Percentiles rank a stretch among this genome's conserved stretches.
Conservation (phyloP, 1,140 invertebrate species). For the Drosophila pachea region DNA sequence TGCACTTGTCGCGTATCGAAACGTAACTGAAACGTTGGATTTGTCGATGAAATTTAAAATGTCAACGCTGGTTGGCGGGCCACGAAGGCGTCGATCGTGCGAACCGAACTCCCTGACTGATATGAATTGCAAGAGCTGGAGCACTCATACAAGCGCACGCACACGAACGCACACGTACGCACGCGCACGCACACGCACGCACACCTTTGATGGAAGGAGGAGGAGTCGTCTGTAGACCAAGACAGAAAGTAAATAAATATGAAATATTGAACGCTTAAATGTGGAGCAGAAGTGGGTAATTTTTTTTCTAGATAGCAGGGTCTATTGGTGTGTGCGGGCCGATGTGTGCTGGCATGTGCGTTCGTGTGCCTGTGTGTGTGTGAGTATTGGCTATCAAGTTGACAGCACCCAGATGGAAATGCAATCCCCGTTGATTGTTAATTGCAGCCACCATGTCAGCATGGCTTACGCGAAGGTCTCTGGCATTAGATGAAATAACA, state of each 20-base stretch:
- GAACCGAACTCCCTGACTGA: conserved; percentile 27
- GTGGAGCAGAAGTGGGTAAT: conserved; percentile 70
- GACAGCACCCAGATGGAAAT: conserved; percentile 6
- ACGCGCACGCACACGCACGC: conserved; percentile 5
- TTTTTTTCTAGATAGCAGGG: conserved; percentile 52
- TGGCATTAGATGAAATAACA: neutral
- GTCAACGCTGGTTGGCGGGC: conserved; percentile 41
- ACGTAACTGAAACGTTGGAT: conserved; percentile 74
- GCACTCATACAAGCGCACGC: conserved; percentile 3
- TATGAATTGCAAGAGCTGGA: conserved; percentile 46
- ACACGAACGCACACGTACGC: neutral
- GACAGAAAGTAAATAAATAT: conserved; percentile 67
- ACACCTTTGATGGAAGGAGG: conserved; percentile 43
- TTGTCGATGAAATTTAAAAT: conserved; percentile 74
- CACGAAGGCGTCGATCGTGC: conserved; percentile 58
- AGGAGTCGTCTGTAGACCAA: conserved; percentile 32
- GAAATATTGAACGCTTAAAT: conserved; percentile 73
- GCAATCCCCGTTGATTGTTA: neutral
- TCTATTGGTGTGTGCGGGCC: conserved; percentile 18
- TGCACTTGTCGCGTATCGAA: conserved; percentile 78
- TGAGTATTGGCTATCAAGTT: conserved; percentile 63
- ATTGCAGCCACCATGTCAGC: neutral
- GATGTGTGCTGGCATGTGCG: neutral
- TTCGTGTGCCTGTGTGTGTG: conserved; percentile 30
- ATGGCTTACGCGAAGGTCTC: neutral